phyloP scores from a whole-genome alignment of 2,113 vertebrate genomes.

The Orycteropus afer region DNA sequence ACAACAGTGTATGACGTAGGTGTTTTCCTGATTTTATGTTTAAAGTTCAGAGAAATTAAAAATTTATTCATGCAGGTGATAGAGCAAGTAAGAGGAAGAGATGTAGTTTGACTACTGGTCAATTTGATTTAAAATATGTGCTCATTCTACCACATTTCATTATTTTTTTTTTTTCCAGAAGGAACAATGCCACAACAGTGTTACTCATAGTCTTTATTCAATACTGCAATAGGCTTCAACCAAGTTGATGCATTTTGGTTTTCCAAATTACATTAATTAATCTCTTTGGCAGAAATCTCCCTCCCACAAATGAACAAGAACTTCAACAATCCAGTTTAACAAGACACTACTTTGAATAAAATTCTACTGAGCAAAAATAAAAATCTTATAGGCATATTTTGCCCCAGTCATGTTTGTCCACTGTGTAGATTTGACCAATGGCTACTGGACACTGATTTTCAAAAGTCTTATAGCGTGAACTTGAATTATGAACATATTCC shows the following conservation, averaged over 20 bases:
- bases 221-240: background rate
- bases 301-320: background rate
- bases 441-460: background rate
- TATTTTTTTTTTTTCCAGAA: background rate
- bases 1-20: background rate
- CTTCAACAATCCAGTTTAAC: background rate
- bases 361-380: background rate
- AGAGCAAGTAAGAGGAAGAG: background rate
- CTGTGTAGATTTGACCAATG: background rate
- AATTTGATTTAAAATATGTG: slow-evolving; percentile 8
- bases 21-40: background rate
- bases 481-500: background rate
- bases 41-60: background rate
- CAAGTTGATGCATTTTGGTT: background rate
- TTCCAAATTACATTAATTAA: slow-evolving; percentile 27
- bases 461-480: slow-evolving; percentile 19
- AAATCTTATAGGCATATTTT: background rate
- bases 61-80: slow-evolving; percentile 2
- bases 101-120: background rate
- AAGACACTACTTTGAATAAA: background rate
- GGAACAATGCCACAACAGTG: background rate
- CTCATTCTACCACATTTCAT: background rate
- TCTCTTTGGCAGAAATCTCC: slow-evolving; percentile 25
- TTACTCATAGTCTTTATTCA: background rate
- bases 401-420: background rate